These are phyloP conservation scores for Oophaga pumilio DNA, from an alignment of 2,113 vertebrate species.

Conservation along the genomic window DNA sequence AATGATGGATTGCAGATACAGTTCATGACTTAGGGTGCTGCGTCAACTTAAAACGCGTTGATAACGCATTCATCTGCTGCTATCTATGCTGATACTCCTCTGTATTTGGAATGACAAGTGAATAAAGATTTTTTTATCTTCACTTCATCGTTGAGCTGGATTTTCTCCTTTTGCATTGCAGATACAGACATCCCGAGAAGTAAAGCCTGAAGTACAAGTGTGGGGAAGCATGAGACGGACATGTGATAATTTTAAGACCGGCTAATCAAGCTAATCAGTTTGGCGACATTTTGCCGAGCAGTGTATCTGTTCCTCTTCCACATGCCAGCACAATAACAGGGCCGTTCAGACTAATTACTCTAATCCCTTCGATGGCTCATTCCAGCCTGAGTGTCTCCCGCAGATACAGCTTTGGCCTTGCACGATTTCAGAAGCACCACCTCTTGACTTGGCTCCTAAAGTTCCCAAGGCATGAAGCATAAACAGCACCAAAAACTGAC, in stretches of 20 bases:
- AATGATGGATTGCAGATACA: background rate
- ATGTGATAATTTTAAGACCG: slow-evolving; percentile 35
- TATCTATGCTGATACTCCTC: no score
- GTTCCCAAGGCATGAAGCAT: slow-evolving; percentile 5
- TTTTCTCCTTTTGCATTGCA: no score
- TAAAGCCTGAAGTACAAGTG: background rate
- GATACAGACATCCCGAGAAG: background rate
- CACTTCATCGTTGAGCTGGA: no score
- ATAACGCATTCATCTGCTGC: no score
- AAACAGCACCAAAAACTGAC: background rate
- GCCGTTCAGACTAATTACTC: slow-evolving; percentile 52
- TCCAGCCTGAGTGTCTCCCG: slow-evolving; percentile 49
- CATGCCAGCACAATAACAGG: slow-evolving; percentile 58
- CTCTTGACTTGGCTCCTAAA: slow-evolving; percentile 3
- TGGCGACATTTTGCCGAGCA: slow-evolving; percentile 50
- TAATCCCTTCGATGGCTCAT: slow-evolving; percentile 55
- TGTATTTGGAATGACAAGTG: no score
- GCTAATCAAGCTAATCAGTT: slow-evolving; percentile 53
- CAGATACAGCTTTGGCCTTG: slow-evolving; percentile 23
- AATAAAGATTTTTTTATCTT: no score
- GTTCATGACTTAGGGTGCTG: no score
- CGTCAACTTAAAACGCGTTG: no score
- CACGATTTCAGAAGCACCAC: slow-evolving; percentile 16
- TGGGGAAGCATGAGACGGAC: background rate
- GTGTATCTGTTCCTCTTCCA: slow-evolving; percentile 54